Percentiles rank a stretch among this genome's conserved stretches.
phyloP scores from a whole-genome alignment of 2,113 vertebrate genomes.

The Trichechus manatus region DNA sequence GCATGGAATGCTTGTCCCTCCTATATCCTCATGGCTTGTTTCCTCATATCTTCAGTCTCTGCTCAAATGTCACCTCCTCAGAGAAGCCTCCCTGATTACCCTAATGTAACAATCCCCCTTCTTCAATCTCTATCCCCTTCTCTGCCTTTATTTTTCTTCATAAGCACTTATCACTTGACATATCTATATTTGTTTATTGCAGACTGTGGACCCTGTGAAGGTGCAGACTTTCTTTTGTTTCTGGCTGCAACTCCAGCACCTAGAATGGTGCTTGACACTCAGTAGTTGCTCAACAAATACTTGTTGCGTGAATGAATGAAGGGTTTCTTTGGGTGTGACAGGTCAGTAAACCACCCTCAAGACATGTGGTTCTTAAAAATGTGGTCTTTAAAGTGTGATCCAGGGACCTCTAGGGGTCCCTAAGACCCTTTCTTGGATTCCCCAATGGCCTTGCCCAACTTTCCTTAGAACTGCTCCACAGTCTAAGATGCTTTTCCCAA shows the following conservation, averaged over 20 bases:
- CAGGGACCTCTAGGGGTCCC: not conserved
- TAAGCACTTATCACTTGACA: not conserved
- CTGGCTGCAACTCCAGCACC: not conserved
- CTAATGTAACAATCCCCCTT: not conserved
- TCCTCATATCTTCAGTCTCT: not conserved
- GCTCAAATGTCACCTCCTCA: not conserved
- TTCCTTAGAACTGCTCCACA: not conserved
- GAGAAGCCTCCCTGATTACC: not conserved
- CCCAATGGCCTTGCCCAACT: not conserved
- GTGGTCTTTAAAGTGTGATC: not conserved
- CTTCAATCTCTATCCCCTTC: not conserved
- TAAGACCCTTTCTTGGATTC: not conserved
- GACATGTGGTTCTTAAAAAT: not conserved
- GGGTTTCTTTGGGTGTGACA: not conserved
- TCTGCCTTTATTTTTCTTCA: not conserved
- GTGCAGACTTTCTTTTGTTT: not conserved
- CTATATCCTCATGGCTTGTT: not conserved
- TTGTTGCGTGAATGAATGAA: not conserved
- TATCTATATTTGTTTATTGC: not conserved
- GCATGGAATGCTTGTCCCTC: not conserved
- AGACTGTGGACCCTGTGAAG: not conserved
- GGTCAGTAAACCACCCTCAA: not conserved
- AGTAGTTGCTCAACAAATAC: not conserved
- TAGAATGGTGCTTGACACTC: not conserved
- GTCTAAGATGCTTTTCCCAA: not conserved